Evolutionary conservation across 2,888 invertebrate genomes (phyloP).

Genomic region (Norana najaformis): DNA sequence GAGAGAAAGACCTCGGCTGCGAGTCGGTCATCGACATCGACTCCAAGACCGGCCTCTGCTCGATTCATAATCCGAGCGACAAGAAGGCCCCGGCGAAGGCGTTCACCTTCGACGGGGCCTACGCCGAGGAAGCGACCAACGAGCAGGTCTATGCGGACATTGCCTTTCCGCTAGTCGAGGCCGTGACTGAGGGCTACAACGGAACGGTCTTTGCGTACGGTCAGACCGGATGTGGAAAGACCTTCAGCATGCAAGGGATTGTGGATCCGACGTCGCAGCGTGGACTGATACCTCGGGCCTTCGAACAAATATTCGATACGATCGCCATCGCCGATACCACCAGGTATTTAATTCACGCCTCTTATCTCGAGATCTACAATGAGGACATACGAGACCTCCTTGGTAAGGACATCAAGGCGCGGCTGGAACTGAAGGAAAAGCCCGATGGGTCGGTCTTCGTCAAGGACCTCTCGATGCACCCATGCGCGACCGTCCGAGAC

Average conservation of each 20-base stretch:
- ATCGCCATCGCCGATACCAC: conserved; percentile 67
- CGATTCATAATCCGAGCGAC: conserved; percentile 59
- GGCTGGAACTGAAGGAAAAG: conserved; percentile 72
- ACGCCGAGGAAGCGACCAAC: conserved; percentile 10
- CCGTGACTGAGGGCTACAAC: conserved; percentile 77
- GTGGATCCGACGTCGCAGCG: conserved; percentile 6
- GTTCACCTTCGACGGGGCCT: conserved; percentile 25
- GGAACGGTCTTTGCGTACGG: conserved; percentile 99
- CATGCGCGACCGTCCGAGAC: conserved; percentile 77
- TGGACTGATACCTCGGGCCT: conserved; percentile 75
- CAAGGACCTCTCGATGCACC: conserved; percentile 72
- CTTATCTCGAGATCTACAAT: conserved; percentile 82
- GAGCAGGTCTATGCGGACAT: conserved; percentile 19
- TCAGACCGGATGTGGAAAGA: conserved; percentile 85
- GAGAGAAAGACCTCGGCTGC: conserved; percentile 73
- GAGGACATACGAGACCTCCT: conserved; percentile 77
- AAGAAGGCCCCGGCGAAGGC: conserved; percentile 33
- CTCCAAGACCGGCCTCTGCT: conserved; percentile 69
- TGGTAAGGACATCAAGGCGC: conserved; percentile 67
- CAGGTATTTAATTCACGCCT: conserved; percentile 76
- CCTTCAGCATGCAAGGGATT: conserved; percentile 23
- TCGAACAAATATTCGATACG: conserved; percentile 83
- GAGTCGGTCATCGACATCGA: conserved; percentile 67
- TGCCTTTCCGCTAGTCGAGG: conserved; percentile 20
- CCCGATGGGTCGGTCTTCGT: conserved; percentile 72